Percentiles rank a stretch among this genome's conserved stretches.
phyloP scores from a whole-genome alignment of 2,888 invertebrate genomes.

The Lochmaea crataegi region DNA sequence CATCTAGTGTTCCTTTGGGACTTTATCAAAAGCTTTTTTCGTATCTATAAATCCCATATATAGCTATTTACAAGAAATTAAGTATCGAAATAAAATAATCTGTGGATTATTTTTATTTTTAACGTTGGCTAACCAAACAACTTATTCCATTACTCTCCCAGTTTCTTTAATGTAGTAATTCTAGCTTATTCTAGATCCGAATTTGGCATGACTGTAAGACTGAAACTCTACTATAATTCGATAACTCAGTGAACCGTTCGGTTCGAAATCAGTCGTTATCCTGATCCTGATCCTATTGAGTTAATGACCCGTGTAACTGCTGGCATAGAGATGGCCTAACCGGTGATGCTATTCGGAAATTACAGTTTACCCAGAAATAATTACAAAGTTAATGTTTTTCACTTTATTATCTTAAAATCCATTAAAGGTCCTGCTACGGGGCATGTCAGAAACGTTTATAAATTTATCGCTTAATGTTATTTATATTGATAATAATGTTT shows the following conservation, averaged over 20 bases:
- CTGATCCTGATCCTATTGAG: conserved; percentile 42
- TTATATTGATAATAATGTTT: no score
- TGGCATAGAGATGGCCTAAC: conserved; percentile 39
- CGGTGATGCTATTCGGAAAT: conserved; percentile 24
- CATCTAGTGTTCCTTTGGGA: no score
- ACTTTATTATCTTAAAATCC: conserved; percentile 16
- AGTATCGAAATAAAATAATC: no score
- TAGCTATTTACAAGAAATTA: no score
- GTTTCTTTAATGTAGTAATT: not conserved
- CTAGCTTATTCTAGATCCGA: not conserved
- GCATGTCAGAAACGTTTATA: not conserved
- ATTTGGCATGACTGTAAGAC: conserved; percentile 9
- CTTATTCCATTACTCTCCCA: not conserved
- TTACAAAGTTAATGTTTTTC: conserved; percentile 26
- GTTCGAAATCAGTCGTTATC: conserved; percentile 43
- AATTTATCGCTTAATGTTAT: not conserved
- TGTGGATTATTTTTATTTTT: not conserved
- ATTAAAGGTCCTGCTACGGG: not conserved
- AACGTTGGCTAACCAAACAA: not conserved
- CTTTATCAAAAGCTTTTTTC: no score
- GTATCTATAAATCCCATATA: no score
- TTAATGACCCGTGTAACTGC: conserved; percentile 49
- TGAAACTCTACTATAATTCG: conserved; percentile 17
- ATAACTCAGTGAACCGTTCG: conserved; percentile 27
- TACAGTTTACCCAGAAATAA: conserved; percentile 26